Evolutionary conservation across 2,113 vertebrate genomes (phyloP).

Genomic region (Limnothrissa miodon): DNA sequence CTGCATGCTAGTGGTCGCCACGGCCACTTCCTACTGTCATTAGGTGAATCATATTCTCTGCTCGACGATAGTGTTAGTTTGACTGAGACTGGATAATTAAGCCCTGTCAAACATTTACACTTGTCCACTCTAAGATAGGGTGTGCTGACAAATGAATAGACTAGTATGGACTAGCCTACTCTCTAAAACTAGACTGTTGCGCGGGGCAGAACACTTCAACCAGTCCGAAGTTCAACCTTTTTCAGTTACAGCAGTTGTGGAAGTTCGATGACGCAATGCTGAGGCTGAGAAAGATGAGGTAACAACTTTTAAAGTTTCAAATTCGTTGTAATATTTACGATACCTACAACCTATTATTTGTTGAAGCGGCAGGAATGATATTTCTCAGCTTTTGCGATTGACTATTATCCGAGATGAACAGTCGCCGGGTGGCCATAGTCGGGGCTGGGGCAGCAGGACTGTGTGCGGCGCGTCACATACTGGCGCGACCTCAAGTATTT

Average conservation of each 20-base stretch:
- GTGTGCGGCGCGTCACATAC: conserved; percentile 70
- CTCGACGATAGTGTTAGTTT: not conserved
- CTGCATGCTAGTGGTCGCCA: no score
- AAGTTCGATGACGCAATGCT: not conserved
- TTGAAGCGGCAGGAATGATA: no score
- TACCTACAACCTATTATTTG: not conserved
- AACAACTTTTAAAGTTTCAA: not conserved
- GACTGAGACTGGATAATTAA: not conserved
- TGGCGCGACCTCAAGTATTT: conserved; percentile 58
- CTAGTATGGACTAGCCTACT: no score
- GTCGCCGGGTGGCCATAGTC: conserved; percentile 64
- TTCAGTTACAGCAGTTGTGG: not conserved
- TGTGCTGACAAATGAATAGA: not conserved
- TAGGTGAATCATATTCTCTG: not conserved
- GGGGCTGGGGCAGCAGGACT: conserved; percentile 74
- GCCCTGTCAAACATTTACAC: not conserved
- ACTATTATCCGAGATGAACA: conserved; percentile 22
- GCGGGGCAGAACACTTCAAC: not conserved
- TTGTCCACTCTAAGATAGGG: not conserved
- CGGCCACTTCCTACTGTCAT: no score
- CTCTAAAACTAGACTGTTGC: not conserved
- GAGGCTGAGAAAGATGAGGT: not conserved
- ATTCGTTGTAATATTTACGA: not conserved
- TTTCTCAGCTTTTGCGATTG: not conserved
- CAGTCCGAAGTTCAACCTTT: not conserved